phyloP scores from a whole-genome alignment of 2,888 invertebrate genomes.

The Antheraea assamensis region DNA sequence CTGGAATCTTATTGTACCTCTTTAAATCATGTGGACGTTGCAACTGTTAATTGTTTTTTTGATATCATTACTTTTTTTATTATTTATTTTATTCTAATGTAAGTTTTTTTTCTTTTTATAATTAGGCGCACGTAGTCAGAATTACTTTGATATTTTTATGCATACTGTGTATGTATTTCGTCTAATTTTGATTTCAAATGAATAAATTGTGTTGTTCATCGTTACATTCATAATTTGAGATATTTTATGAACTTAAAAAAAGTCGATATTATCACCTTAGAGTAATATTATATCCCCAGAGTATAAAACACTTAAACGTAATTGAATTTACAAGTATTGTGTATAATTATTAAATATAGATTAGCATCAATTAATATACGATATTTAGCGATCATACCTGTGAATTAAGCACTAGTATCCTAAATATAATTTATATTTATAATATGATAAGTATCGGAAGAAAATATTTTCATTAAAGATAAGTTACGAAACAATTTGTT shows the following conservation, averaged over 20 bases:
- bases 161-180: neutral
- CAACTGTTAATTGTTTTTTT: neutral
- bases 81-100: neutral
- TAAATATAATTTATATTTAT: slow-evolving; percentile 38
- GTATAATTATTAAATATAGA: slow-evolving; percentile 8
- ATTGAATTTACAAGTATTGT: slow-evolving; percentile 7
- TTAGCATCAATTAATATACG: neutral
- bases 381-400: slow-evolving; percentile 7
- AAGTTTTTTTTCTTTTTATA: neutral
- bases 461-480: slow-evolving; percentile 63
- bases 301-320: neutral
- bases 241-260: neutral
- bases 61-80: neutral
- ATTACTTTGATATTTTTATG: neutral
- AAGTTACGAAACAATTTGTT: slow-evolving; percentile 40
- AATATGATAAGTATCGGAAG: slow-evolving; percentile 49
- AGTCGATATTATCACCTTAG: neutral
- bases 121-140: neutral
- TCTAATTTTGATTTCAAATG: neutral
- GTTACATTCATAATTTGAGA: neutral
- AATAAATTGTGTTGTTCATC: neutral
- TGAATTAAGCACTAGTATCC: slow-evolving; percentile 14
- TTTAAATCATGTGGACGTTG: neutral
- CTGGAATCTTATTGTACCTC: neutral
- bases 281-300: neutral